Evolutionary conservation across 2,888 invertebrate genomes (phyloP), one percentile per base, ranked within the genome.

Genomic region (Heliconius hortense): DNA sequence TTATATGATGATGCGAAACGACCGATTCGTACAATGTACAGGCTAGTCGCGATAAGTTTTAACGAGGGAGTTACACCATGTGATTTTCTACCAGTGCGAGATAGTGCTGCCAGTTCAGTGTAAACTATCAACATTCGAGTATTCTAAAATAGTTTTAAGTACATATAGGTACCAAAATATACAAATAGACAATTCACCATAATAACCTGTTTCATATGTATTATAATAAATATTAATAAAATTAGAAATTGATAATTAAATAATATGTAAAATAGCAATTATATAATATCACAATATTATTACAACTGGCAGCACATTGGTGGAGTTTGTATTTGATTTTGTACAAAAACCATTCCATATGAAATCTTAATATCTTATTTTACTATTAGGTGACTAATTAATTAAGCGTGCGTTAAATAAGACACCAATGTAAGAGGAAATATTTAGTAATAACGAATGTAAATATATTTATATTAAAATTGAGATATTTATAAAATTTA

Each of bases 401-500:
- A 91, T 81, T 92, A 92, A 91, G 92, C 88, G 90, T 91, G 92
- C 91, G 87, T 92, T 90, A 88, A 89, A 91, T 93, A 93, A 93
- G 92, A 94, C 94, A 94, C 94, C 94, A 94, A 94, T 92, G 92
- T 93, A 88, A 90, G 88, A 90, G 86, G 86, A 83, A 85, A 86
- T 90, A 89, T 90, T 56, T 90, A 92, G 92, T 88, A 82, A 83
- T 90, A 91, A 90, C 85, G 86, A 90, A 85, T 94, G 94, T 94
- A 94, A 92, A 94, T 94, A 94, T 93, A 94, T 93, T 94, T 94
- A 93, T 93, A 92, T 86, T 90, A 89, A 56, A 91, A 93, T 90
- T 91, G 91, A 93, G 89, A 93, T 93, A 93, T 93, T 93, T 93
- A 93, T 93, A 92, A 92, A 92, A 91, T 90, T 93, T 90, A 93